Conservation (phyloP, 2,888 invertebrate genomes). For the Cerastis rubricosa region DNA sequence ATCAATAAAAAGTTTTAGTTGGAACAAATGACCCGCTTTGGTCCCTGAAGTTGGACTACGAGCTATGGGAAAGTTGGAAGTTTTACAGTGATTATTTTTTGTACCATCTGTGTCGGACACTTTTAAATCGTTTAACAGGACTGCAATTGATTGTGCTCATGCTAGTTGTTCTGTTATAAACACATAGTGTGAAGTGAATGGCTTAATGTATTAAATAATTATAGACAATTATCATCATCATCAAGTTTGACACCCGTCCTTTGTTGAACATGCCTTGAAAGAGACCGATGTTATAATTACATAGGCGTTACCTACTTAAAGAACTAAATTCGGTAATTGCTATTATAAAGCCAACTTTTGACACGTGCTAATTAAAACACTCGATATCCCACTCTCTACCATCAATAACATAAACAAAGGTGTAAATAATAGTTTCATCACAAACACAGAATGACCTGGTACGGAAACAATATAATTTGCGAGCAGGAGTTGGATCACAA, state of each 20-base stretch:
- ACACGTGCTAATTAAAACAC: conserved; percentile 10
- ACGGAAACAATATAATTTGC: conserved; percentile 49
- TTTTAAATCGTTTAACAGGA: conserved; percentile 18
- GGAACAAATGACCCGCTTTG: conserved; percentile 41
- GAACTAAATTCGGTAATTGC: background rate
- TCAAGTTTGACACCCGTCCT: background rate
- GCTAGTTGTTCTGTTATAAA: background rate
- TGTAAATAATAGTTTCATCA: conserved; percentile 33
- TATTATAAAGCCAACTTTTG: background rate
- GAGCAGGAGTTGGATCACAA: conserved; percentile 39
- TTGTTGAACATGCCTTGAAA: background rate
- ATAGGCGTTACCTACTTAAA: background rate
- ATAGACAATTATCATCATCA: background rate
- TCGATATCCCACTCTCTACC: background rate
- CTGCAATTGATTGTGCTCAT: background rate
- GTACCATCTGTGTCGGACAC: conserved; percentile 22
- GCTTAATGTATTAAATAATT: background rate
- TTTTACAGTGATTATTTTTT: conserved; percentile 14
- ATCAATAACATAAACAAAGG: conserved; percentile 19
- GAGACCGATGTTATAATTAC: background rate
- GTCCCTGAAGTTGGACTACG: conserved; percentile 27
- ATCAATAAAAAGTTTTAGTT: conserved; percentile 53
- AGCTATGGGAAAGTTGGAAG: conserved; percentile 31
- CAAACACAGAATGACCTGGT: conserved; percentile 17
- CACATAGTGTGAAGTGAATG: background rate